These are phyloP conservation scores for Microchrysa polita DNA, from an alignment of 2,888 invertebrate species.

Conservation along the genomic window DNA sequence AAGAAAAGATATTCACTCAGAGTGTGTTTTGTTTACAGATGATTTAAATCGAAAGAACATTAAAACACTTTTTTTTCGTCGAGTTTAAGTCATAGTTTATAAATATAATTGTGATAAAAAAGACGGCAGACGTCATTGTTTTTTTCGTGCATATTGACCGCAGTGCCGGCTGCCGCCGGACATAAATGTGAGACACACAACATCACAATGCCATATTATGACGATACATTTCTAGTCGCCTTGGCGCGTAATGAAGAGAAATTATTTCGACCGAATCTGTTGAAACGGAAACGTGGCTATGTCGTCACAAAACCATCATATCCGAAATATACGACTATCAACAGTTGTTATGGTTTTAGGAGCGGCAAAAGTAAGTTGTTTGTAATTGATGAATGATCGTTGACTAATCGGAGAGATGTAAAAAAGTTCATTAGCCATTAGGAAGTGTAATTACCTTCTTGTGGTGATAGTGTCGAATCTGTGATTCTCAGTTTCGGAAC, in stretches of 20 bases:
- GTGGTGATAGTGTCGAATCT: too few species aligned
- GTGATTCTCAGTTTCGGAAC: too few species aligned
- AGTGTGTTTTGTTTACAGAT: too few species aligned
- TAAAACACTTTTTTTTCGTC: not conserved
- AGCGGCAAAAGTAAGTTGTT: conserved; percentile 9
- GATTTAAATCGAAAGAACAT: too few species aligned
- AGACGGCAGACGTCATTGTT: not conserved
- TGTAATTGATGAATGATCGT: not conserved
- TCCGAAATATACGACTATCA: not conserved
- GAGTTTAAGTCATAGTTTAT: not conserved
- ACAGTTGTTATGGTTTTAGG: too few species aligned
- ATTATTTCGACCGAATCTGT: conserved; percentile 26
- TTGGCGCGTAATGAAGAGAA: conserved; percentile 58
- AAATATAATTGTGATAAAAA: conserved; percentile 7
- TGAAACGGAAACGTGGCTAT: conserved; percentile 29
- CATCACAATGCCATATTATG: conserved; percentile 62
- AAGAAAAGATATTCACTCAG: too few species aligned
- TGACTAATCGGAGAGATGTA: too few species aligned
- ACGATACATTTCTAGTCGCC: conserved; percentile 61
- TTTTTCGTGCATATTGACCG: conserved; percentile 50
- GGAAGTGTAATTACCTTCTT: too few species aligned
- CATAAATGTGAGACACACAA: too few species aligned
- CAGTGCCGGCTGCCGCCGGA: too few species aligned
- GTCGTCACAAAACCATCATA: conserved; percentile 17
- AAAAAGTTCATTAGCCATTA: too few species aligned